Base-by-base conservation (phyloP, 2,113 vertebrate genomes). In the Pyrgilauda ruficollis region DNA sequence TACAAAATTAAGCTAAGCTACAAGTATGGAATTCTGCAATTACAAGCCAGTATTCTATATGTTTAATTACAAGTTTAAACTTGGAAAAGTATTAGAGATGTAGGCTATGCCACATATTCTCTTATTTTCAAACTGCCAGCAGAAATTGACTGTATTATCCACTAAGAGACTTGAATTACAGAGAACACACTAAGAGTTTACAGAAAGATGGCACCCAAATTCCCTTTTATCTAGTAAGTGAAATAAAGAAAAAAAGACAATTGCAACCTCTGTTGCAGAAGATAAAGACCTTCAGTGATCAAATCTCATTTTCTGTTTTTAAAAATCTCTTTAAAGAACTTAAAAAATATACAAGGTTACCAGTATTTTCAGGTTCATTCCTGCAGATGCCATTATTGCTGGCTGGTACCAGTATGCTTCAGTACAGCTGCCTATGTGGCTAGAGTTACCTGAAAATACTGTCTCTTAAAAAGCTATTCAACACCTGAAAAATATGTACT, bases 391-490 rank as follows among this genome's bases (percentile, higher is more conserved):
- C 81, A 95, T 97, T 93, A 96, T 88, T 90, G 92, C 90, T 95
- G 89, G 84, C 90, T 94, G 80, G 78, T 92, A 97, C 89, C 90
- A 97, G 92, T 93, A 96, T 76, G 69, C 93, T 86, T 95, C 87
- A 92, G 72, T 96, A 96, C 89, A 97, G 95, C 90, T 95, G 93
- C 94, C 94, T 90, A 44, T 90, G 94, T 96, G 90, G 90, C 94
- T 90, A 94, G 78, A 95, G 79, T 96, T 95, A 95, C 87, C 93
- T 96, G 90, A 97, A 97, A 96, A 97, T 74, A 82, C 90, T 95
- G 82, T 56, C 73, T 94, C 87, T 93, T 97, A 96, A 94, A 97
- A 97, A 97, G 89, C 91, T 95, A 97, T 94, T 96, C 86, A 96
- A 97, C 62, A 96, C 91, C 90, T 94, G 93, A 98, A 97, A 94